phyloP scores from a whole-genome alignment of 2,888 invertebrate species.

The Folsomia candida region DNA sequence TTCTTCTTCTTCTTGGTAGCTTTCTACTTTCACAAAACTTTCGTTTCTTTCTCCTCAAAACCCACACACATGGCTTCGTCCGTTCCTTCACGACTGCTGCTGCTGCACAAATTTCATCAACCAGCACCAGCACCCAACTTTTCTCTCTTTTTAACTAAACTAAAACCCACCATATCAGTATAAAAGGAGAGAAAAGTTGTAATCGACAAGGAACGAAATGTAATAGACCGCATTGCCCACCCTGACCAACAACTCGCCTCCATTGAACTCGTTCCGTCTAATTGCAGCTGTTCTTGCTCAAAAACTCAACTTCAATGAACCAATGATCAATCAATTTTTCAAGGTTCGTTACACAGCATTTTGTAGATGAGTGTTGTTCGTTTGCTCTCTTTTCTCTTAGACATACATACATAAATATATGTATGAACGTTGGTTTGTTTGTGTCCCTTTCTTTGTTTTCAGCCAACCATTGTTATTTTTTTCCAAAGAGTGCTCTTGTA shows the following conservation, averaged over 20 bases:
- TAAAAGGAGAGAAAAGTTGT: neutral
- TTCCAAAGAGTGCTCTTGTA: no score
- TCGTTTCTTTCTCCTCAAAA: constrained; percentile 1
- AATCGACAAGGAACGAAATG: neutral
- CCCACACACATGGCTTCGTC: neutral
- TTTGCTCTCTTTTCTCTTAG: no score
- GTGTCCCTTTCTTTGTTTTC: neutral
- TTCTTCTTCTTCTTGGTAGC: constrained; percentile 1
- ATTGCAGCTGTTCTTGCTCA: neutral
- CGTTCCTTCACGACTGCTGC: neutral
- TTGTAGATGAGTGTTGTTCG: neutral
- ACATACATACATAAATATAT: no score
- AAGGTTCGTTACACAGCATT: constrained; percentile 10
- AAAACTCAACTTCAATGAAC: neutral
- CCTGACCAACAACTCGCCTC: neutral
- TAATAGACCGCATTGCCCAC: neutral
- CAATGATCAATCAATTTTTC: constrained; percentile 11
- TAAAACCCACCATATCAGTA: neutral
- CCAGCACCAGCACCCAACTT: no score
- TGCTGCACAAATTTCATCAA: neutral
- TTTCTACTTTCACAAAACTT: constrained; percentile 4
- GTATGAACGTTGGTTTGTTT: no score
- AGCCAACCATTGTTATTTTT: no score
- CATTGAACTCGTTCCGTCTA: neutral
- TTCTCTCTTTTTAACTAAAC: neutral